Evolutionary conservation across 2,888 invertebrate species (phyloP), one percentile per base, ranked within the genome.

Genomic region (Coenonympha arcania): DNA sequence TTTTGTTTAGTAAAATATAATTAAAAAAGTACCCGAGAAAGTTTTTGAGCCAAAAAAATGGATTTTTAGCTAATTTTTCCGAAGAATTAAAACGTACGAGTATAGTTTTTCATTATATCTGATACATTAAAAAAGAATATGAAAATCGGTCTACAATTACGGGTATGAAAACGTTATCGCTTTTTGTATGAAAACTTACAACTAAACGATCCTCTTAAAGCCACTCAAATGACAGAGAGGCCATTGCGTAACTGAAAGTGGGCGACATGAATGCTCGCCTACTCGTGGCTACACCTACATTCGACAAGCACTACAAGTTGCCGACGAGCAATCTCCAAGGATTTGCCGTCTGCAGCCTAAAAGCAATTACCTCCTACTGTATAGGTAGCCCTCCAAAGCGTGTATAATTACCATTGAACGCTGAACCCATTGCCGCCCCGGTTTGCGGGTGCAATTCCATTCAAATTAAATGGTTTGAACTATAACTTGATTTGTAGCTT

Each of bases 351-450:
- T 48, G 48, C 31, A 28, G 47, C 48, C 48, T 45, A 36, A 49
- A 53, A 49, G 46, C 48, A 48, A 53, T 34, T 56, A 51, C 37
- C 46, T 36, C 28, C 42, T 41, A 42, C 31, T 42, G 42, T n/a
- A n/a, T n/a, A n/a, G n/a, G n/a, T 15, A 24, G 34, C 46, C 31
- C 51, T 37, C 44, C 41, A 51, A 47, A 51, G 46, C 44, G 42
- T 43, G 44, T 44, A 33, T 36, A 47, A 51, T 47, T 41, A 42
- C 42, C 46, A 37, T 42, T 40, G 31, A 47, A 34, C 30, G 36
- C 33, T 51, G 24, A 51, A 47, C 42, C 46, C 51, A 47, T 42
- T 47, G 49, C 49, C 22, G 5, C 13, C 34, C 11, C 18, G 30
- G 31, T 42, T 42, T 42, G 42, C 31, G 30, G 28, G 31, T 42